Evolutionary conservation across 2,888 invertebrate species (phyloP), one percentile per base, ranked within the genome.

Genomic region (Lepidocyrtinus sp.): DNA sequence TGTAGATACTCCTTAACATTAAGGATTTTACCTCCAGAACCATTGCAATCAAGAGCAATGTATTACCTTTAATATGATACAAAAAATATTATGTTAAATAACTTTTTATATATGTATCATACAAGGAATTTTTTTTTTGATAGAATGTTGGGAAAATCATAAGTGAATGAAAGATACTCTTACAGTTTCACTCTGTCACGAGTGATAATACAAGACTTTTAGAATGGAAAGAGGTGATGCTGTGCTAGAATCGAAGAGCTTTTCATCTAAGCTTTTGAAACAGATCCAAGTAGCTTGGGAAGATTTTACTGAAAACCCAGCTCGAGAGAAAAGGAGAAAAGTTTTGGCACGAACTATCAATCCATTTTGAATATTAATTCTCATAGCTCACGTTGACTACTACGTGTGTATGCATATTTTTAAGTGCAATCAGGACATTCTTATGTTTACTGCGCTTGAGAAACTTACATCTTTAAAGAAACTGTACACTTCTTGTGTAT

Each of bases 311-410:
- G 65, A 77, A 45, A 78, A 72, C 73, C 78, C 72, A 77, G 72
- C 68, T 70, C 46, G 27, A 71, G 65, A 68, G 50, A 50, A 50
- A n/a, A 50, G 50, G 50, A 78, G 69, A 22, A 68, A 69, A 67
- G 62, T 77, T 71, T 78, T 78, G 78, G 78, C 78, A 78, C 79
- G 74, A 79, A 79, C 73, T 79, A 79, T 79, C 79, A 79, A 79
- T 79, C 79, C 79, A 79, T 79, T 79, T 74, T 79, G 74, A 79
- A 79, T 79, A 79, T 78, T 78, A 78, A 78, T 78, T 78, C 78
- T 78, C 78, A 78, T 78, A 78, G 69, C 78, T 78, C 73, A 78
- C 73, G 68, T 78, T 78, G 68, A 73, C 78, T 78, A 69, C 78
- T 78, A 73, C 78, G 73, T 78, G 78, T 73, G 73, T 68, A 73